A percentile compares a stretch with the other conserved stretches of the same genome.
Evolutionary conservation across 2,113 vertebrate species (phyloP).

Genomic region (Alces alces): DNA sequence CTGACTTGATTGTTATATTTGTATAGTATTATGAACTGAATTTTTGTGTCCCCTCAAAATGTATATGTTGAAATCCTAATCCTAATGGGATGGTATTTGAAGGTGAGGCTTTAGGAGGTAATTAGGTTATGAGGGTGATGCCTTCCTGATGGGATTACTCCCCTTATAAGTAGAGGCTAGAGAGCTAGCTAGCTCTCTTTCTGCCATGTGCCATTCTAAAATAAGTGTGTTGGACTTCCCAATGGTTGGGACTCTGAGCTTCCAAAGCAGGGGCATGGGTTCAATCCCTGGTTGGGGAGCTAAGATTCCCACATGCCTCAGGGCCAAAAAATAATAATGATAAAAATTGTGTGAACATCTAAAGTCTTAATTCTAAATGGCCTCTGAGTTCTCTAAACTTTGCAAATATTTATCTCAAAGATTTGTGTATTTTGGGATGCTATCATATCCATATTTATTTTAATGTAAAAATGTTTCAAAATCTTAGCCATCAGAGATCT

Average conservation of each 20-base stretch:
- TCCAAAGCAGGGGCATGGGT: background rate
- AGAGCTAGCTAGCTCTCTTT: background rate
- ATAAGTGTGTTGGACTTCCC: background rate
- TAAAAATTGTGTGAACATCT: background rate
- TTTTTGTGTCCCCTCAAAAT: background rate
- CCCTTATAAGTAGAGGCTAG: background rate
- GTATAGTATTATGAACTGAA: background rate
- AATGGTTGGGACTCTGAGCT: fast-evolving
- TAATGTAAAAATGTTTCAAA: background rate
- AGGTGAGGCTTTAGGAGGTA: background rate
- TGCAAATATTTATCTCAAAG: background rate
- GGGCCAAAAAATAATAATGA: background rate
- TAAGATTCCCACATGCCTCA: background rate
- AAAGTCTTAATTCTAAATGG: background rate
- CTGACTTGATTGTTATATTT: background rate
- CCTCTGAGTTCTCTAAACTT: background rate
- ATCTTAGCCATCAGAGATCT: background rate
- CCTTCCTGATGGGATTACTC: background rate
- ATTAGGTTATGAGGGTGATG: background rate
- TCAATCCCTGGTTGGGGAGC: background rate
- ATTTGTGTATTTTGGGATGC: background rate
- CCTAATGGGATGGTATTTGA: background rate
- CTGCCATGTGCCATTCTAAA: background rate
- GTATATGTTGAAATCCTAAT: background rate
- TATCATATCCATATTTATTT: background rate